Percentiles rank a stretch among this genome's conserved stretches.
phyloP scores from a whole-genome alignment of 2,797 vertebrate genomes.

The Amblyraja radiata region DNA sequence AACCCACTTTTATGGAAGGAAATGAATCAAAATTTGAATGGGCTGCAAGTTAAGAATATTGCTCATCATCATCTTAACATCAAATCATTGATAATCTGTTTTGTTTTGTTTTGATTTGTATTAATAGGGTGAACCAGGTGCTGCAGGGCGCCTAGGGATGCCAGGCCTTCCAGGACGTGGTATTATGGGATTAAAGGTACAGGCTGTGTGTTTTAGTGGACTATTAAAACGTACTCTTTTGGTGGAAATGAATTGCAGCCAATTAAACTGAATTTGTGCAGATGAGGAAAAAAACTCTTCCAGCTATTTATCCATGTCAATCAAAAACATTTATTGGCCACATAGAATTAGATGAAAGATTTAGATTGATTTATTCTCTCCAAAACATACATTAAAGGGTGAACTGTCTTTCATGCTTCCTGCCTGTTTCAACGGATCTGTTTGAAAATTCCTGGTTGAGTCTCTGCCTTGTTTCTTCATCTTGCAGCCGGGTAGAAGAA shows the following conservation, averaged over 20 bases:
- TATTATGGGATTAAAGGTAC: conserved; percentile 78
- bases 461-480: neutral
- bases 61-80: neutral
- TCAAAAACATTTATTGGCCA: neutral
- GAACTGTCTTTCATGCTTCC: neutral
- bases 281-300: too few relatives aligned
- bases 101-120: conserved; percentile 14
- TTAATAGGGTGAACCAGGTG: conserved; percentile 76
- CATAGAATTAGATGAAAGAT: neutral
- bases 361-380: neutral
- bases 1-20: neutral
- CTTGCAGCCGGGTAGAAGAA: neutral
- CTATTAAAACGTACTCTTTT: neutral
- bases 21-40: neutral
- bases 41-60: neutral
- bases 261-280: too few relatives aligned
- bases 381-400: neutral
- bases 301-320: too few relatives aligned
- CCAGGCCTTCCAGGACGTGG: conserved; percentile 73
- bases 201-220: neutral
- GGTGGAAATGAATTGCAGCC: neutral
- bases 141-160: conserved; percentile 68
- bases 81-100: neutral
- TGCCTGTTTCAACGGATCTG: neutral
- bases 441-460: neutral